Evolutionary conservation across 2,797 vertebrate species (phyloP).

Genomic region (Eospalax fontanierii): DNA sequence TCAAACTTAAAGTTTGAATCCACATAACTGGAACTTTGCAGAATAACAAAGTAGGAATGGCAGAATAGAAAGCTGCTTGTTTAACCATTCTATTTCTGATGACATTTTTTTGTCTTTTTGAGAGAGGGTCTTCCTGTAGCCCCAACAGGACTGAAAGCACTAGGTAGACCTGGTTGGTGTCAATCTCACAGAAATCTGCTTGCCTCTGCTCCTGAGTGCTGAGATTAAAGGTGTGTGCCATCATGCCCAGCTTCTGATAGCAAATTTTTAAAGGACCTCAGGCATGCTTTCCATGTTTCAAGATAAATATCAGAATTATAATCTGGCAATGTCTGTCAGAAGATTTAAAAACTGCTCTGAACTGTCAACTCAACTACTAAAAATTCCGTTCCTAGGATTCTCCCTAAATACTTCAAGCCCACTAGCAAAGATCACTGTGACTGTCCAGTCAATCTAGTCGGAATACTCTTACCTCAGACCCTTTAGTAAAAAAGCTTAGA

Average conservation of each 20-base stretch:
- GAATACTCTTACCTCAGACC: not conserved
- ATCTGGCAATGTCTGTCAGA: not conserved
- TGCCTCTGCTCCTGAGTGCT: too few relatives aligned
- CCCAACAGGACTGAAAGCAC: too few relatives aligned
- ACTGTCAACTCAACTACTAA: not conserved
- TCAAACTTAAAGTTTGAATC: slow-evolving; percentile 32
- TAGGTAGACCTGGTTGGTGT: too few relatives aligned
- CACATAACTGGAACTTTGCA: not conserved
- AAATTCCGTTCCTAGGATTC: not conserved
- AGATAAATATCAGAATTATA: slow-evolving; percentile 16
- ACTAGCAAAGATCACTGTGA: slow-evolving; percentile 2
- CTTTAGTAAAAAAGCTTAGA: not conserved
- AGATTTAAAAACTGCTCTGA: not conserved
- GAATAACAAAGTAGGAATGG: not conserved
- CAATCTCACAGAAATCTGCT: too few relatives aligned
- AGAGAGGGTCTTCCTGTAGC: too few relatives aligned
- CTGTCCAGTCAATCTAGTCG: not conserved
- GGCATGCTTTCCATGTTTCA: not conserved
- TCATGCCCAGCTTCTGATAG: not conserved
- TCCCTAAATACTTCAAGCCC: not conserved
- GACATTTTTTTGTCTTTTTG: not conserved
- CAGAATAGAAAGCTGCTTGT: not conserved
- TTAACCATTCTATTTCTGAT: not conserved
- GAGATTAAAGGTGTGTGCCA: too few relatives aligned
- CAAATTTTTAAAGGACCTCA: not conserved